A percentile compares a stretch with the other conserved stretches of the same genome.
Evolutionary conservation across 2,797 vertebrate species (phyloP).

Genomic region (Acanthurus tractus): DNA sequence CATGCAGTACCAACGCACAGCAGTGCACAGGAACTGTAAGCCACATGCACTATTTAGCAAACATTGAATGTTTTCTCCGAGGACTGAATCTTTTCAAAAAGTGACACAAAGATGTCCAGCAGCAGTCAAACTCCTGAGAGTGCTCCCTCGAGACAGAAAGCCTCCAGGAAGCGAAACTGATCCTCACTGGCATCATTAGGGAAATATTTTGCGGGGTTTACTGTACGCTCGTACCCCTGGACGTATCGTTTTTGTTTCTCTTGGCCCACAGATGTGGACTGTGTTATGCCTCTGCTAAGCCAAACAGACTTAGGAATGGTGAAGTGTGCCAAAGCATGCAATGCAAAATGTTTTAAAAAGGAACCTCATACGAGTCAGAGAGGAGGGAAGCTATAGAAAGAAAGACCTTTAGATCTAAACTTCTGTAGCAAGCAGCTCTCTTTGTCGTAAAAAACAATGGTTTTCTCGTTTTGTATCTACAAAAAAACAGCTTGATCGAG

Average conservation of each 20-base stretch:
- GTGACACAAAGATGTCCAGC: conserved; percentile 54
- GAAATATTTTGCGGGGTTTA: conserved; percentile 82
- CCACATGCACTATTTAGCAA: neutral
- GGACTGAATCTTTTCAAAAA: conserved; percentile 20
- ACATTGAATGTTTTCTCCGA: neutral
- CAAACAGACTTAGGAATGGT: conserved; percentile 84
- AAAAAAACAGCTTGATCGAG: neutral
- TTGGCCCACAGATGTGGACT: conserved; percentile 78
- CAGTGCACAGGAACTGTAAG: neutral
- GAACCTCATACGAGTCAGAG: conserved; percentile 64
- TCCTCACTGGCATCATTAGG: conserved; percentile 81
- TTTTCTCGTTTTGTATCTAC: neutral
- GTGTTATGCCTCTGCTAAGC: conserved; percentile 83
- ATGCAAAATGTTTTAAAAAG: conserved; percentile 74
- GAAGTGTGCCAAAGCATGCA: conserved; percentile 83
- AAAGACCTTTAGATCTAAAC: conserved; percentile 49
- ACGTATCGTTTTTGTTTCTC: conserved; percentile 85
- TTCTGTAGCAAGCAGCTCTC: conserved; percentile 34
- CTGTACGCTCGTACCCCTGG: conserved; percentile 74
- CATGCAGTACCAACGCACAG: neutral
- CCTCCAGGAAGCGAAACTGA: conserved; percentile 80
- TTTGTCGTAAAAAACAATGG: conserved; percentile 27
- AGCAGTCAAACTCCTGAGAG: conserved; percentile 30
- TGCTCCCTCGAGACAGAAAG: conserved; percentile 48
- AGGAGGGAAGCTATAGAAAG: conserved; percentile 66